Conservation (phyloP, 2,797 vertebrate genomes). For the Crotalus adamanteus region DNA sequence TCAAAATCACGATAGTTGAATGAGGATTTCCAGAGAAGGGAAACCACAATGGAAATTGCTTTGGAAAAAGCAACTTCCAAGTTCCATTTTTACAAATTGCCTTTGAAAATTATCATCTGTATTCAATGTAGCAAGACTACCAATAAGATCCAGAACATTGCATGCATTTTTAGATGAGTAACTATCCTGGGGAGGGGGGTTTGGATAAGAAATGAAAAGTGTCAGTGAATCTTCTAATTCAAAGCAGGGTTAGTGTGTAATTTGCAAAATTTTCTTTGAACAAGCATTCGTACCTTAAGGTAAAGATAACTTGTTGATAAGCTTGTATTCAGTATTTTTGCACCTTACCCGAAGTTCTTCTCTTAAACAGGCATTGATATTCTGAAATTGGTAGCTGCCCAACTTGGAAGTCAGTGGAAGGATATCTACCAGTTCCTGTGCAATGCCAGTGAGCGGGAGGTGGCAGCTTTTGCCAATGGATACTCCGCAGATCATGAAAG, state of each 20-base stretch:
- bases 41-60: not conserved
- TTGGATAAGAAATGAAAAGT: not conserved
- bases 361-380: constrained; percentile 88
- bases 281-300: not conserved
- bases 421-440: constrained; percentile 92
- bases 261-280: not conserved
- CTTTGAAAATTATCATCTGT: not conserved
- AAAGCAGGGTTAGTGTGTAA: not conserved
- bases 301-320: not conserved
- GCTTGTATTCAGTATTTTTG: not conserved
- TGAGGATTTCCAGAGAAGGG: not conserved
- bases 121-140: not conserved
- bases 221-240: not conserved
- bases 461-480: constrained; percentile 88
- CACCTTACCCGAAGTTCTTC: constrained; percentile 10
- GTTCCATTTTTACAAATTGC: not conserved
- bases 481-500: constrained; percentile 88
- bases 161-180: not conserved
- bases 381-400: constrained; percentile 90
- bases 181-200: not conserved
- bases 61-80: not conserved
- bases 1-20: not conserved
- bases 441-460: constrained; percentile 88
- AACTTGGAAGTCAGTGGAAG: constrained; percentile 93
- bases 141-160: not conserved